Conservation (phyloP, 2,113 vertebrate genomes). For the Chinchilla lanigera region DNA sequence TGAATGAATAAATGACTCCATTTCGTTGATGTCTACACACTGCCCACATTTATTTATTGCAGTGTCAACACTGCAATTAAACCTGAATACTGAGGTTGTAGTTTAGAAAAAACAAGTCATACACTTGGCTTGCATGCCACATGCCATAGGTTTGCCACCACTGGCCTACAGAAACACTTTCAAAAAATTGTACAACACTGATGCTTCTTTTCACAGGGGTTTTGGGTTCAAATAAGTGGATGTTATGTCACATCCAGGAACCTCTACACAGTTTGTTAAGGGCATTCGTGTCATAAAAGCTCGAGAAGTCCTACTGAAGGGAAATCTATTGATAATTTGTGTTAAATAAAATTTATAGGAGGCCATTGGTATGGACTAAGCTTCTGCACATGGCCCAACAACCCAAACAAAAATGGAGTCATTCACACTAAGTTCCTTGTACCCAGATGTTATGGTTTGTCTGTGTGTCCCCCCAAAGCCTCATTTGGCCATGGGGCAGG, state of each 20-base stretch:
- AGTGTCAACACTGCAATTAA: background rate
- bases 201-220: background rate
- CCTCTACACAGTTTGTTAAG: background rate
- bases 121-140: background rate
- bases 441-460: too few relatives aligned
- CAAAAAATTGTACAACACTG: background rate
- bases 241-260: background rate
- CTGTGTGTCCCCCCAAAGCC: too few relatives aligned
- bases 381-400: too few relatives aligned
- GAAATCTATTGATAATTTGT: background rate
- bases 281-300: background rate
- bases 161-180: background rate
- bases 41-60: background rate
- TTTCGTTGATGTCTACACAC: constrained; percentile 16
- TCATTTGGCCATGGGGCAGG: too few relatives aligned
- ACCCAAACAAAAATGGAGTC: background rate
- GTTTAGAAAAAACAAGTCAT: background rate
- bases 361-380: background rate
- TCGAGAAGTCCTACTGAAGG: background rate
- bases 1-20: constrained; percentile 23
- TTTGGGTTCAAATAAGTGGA: background rate
- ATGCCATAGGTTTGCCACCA: background rate
- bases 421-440: background rate
- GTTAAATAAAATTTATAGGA: background rate
- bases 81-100: background rate